Evolutionary conservation across 1,140 invertebrate species (phyloP), one percentile per base, ranked within the genome.

Genomic region (Watersipora subatra): DNA sequence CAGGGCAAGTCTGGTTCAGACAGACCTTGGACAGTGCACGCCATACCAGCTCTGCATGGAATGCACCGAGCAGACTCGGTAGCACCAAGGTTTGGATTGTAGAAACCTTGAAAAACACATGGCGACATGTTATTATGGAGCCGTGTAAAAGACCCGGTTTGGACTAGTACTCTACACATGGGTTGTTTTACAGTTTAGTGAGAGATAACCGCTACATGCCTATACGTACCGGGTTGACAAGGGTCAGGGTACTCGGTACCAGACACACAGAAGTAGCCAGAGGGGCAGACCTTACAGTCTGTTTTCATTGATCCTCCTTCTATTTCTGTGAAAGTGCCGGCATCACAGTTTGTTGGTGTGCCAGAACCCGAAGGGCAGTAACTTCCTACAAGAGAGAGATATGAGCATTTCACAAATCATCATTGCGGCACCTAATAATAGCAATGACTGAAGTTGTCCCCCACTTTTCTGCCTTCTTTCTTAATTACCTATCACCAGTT

Each of bases 261-360:
- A 7, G 63, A 28, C 17, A 46, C 26, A 67, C 76, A 78, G 57
- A 76, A 77, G 68, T 75, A 67, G 25, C 76, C 76, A 27, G 70
- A 71, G 19, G 73, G 75, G 63, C 72, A 77, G 3, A 30, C 62
- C 62, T 75, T 75, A 64, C 76, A 78, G 57, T 70, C 71, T 29
- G 70, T 65, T 7, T 72, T 22, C 2, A 69, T 70, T 7, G 69
- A 73, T 22, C 70, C 68, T 22, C 72, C 75, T 61, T 73, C 72
- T 63, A 75, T 72, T 57, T 76, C 76, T 17, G 76, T 78, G 69
- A 76, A 78, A 57, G 63, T 71, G 2, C 76, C 76, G 27, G 66
- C 72, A 17, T 72, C 69, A 63, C 76, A 78, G 7, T 69, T 46
- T n/a, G 69, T 71, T 0, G 73, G 69, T 28, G 63, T 30, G 0